Base-by-base conservation (phyloP, 2,888 invertebrate genomes). In the Drosophila paucipuncta region DNA sequence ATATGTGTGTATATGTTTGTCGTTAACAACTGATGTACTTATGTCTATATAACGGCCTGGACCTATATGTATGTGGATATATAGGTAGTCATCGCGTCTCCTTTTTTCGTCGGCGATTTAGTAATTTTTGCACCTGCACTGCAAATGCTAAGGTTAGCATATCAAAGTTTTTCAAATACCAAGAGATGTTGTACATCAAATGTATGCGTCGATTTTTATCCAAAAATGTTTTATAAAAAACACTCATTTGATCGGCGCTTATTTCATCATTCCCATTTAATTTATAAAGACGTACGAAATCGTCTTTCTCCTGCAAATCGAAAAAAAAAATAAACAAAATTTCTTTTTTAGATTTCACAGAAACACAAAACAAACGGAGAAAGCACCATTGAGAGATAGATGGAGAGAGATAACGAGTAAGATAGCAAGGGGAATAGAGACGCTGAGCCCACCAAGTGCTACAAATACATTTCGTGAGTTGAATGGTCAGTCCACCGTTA, bases 221-320 rank as follows among this genome's bases (percentile, higher is more conserved):
- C 18, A 98, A 94, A 92, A 98, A 98, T 58, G 95, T 93, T 94
- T 97, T 97, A 91, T 98, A 98, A 93, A 98, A 98, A 31, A 96
- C 95, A 85, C 98, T 97, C 96, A 98, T 97, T 93, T 97, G 96
- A 93, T 97, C 97, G 1, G 97, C 96, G 6, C 95, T 95, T 30
- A 96, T 92, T 50, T 95, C 95, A 0, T 76, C 94, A 78, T 95
- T 77, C 31, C 90, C 91, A n/a, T 69, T 94, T 10, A 94, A 92
- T 61, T 94, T 94, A 54, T 94, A 94, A 22, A 94, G 76, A 64
- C 94, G 94, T 5, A 96, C 91, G 85, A 95, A 96, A 41, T 94
- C 94, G 79, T 95, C 94, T 93, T 94, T 93, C 94, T 95, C 96
- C 95, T 94, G 69, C 25, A 67, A 41, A 37, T 16, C 68, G 7